Evolutionary conservation across 2,888 invertebrate genomes (phyloP).

Genomic region (Polietes domitor): DNA sequence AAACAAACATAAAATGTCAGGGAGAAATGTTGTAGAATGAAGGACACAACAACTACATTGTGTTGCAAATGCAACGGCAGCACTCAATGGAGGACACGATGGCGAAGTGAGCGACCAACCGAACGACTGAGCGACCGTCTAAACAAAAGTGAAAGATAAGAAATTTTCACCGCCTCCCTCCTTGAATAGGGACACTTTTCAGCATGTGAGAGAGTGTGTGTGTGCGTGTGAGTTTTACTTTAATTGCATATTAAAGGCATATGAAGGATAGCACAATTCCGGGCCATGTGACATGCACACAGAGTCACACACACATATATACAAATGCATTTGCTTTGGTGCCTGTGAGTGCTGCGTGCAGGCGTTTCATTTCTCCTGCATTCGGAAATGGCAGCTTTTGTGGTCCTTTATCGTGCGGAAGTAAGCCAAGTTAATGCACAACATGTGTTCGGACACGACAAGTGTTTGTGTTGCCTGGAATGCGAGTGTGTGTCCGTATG

Average conservation of each 20-base stretch:
- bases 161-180: not conserved
- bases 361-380: not conserved
- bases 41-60: slow-evolving; percentile 16
- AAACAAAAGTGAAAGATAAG: slow-evolving; percentile 15
- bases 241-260: not conserved
- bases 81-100: slow-evolving; percentile 3
- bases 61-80: not conserved
- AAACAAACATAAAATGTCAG: slow-evolving; percentile 17
- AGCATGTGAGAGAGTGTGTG: not conserved
- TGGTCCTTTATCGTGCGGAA: slow-evolving; percentile 22
- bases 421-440: slow-evolving; percentile 1
- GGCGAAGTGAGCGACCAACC: not conserved
- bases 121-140: not conserved
- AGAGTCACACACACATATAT: too few species aligned
- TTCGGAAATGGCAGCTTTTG: not conserved
- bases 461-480: not conserved
- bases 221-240: not conserved
- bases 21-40: slow-evolving; percentile 30
- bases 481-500: not conserved
- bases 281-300: not conserved
- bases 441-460: not conserved
- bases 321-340: not conserved
- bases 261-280: slow-evolving; percentile 5
- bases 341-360: too few species aligned
- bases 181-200: not conserved